phyloP scores from a whole-genome alignment of 2,888 invertebrate species.

The Trachelus stipa region DNA sequence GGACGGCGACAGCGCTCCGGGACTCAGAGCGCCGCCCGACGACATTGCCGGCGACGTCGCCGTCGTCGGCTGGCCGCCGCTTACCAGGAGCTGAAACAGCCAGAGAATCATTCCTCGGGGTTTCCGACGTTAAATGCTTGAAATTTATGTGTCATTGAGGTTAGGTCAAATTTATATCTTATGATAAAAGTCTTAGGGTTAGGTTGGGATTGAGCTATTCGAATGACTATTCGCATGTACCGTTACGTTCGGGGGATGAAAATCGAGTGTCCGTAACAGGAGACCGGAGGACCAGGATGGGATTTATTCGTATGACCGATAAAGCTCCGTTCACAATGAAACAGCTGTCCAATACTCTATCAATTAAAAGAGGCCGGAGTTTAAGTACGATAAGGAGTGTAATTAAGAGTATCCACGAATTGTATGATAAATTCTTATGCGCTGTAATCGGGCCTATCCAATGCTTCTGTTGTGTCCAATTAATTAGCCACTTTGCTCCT shows the following conservation, averaged over 20 bases:
- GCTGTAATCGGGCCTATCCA: too few species aligned
- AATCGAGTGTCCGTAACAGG: neutral
- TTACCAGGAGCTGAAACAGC: slow-evolving; percentile 77
- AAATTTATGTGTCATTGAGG: neutral
- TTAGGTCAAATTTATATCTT: too few species aligned
- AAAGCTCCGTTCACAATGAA: too few species aligned
- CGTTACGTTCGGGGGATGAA: too few species aligned
- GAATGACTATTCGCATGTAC: neutral
- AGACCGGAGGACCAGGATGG: slow-evolving; percentile 2
- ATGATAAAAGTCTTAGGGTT: too few species aligned
- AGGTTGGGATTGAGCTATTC: too few species aligned
- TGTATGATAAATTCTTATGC: too few species aligned
- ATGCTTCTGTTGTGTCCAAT: slow-evolving; percentile 10
- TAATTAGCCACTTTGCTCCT: slow-evolving; percentile 2
- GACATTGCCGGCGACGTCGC: slow-evolving; percentile 80
- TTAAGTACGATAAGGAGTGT: too few species aligned
- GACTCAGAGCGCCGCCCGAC: slow-evolving; percentile 81
- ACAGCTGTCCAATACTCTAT: too few species aligned
- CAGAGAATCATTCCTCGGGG: slow-evolving; percentile 17
- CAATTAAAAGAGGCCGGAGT: too few species aligned
- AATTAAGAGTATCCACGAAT: too few species aligned
- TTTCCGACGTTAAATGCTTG: too few species aligned
- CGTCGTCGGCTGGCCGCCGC: slow-evolving; percentile 77
- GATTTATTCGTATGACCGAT: slow-evolving; percentile 26
- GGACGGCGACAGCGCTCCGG: slow-evolving; percentile 75